A percentile compares a stretch with the other conserved stretches of the same genome.
Evolutionary conservation across 2,797 vertebrate species (phyloP).

Genomic region (Sitta carolinensis): DNA sequence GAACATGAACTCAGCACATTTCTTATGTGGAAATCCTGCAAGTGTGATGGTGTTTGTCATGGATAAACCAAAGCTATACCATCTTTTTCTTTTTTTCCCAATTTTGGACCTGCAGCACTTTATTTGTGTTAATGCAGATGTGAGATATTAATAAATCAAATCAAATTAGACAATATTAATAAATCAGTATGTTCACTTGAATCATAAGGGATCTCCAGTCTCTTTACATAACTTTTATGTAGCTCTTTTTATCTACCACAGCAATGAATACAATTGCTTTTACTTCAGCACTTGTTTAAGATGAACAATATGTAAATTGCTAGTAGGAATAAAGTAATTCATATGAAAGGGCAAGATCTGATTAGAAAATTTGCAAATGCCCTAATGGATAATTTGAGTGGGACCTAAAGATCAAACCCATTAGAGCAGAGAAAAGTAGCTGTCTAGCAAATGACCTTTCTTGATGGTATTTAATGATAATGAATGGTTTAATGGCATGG

Average conservation of each 20-base stretch:
- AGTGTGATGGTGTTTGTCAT: neutral
- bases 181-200: neutral
- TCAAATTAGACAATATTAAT: neutral
- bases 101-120: neutral
- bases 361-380: neutral
- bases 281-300: neutral
- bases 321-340: neutral
- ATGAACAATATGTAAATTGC: neutral
- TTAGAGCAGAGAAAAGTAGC: neutral
- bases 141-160: neutral
- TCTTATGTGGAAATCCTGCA: neutral
- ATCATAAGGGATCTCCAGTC: neutral
- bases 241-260: neutral
- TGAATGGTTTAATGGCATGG: neutral
- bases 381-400: neutral
- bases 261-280: neutral
- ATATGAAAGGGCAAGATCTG: neutral
- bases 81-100: neutral
- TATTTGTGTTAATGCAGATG: neutral
- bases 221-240: fast-evolving
- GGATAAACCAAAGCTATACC: neutral
- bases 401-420: neutral
- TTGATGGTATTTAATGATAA: neutral
- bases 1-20: neutral
- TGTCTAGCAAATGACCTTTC: neutral